Evolutionary conservation across 2,113 vertebrate species (phyloP), one percentile per base, ranked within the genome.

Genomic region (Amphiprion percula): DNA sequence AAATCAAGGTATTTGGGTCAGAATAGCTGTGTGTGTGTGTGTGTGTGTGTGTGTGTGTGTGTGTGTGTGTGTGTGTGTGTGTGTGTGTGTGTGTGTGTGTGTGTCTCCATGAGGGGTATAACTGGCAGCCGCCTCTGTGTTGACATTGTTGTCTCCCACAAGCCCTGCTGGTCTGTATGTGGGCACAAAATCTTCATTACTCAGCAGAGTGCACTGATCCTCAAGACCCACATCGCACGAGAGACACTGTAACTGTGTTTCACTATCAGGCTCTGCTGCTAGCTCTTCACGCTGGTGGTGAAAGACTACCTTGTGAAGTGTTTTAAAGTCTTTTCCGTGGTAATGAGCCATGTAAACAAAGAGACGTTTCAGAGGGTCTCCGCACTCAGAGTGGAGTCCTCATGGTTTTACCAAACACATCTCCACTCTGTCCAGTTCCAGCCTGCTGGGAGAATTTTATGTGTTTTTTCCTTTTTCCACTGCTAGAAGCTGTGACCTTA

Each of bases 201-300:
- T 91, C 88, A 90, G 92, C 92, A 89, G 62, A 90, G 80, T 70
- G 7, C 55, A 19, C 66, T 79, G 81, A 91, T 82, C 82, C 86
- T 73, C 50, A 67, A 84, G 74, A 73, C 61, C 71, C 56, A 46
- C 77, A 56, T 62, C 5, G 7, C 79, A 69, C 37, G 1, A 70
- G 1, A 70, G 74, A 76, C 54, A 21, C 30, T 30, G 33, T 71
- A 19, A 10, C 67, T 77, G 49, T 70, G 65, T 69, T 63, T 77
- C 16, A 24, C 59, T 21, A 33, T 30, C 10, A 44, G 46, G 54
- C 46, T 77, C 16, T 52, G 5, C 24, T 68, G 9, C 64, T n/a
- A 0, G 50, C 21, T 60, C 30, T 24, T 68, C 47, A 49, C 23
- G 14, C 11, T 7, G 11, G 37, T 12, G 16, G 72, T 79, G 58